Evolutionary conservation across 2,888 invertebrate genomes (phyloP), one percentile per base, ranked within the genome.

Genomic region (Tortrix viridana): DNA sequence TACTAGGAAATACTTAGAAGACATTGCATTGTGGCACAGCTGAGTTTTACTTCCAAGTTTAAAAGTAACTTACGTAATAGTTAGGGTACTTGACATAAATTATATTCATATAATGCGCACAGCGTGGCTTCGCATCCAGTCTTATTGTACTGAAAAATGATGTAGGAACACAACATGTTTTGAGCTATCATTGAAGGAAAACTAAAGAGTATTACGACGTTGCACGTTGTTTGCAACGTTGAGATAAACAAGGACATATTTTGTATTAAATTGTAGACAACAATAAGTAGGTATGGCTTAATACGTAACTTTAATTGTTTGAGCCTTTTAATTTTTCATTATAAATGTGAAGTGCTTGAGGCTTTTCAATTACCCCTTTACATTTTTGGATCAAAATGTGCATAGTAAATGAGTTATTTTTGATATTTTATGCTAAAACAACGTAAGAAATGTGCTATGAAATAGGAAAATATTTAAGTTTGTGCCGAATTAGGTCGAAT

Each of bases 111-210:
- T 46, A 23, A 47, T 63, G 63, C 41, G 63, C 41, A 53, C 9
- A 41, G 38, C 47, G 19, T 12, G 19, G 23, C 32, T 48, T 73
- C 71, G 73, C 75, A 72, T 71, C 74, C 80, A 82, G 84, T 80
- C 83, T 82, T 83, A 74, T 78, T 18, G 38, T 48, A 58, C 41
- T 48, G 52, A 47, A 62, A 62, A 38, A 50, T 26, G 12, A 32
- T 48, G 41, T 53, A 53, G 57, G 43, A 53, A 57, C 56, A 52
- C 57, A 57, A 57, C 50, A 57, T 53, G 53, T 14, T 57, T 62
- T 53, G 63, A 63, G 58, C 63, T 41, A 53, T 58, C 20, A 53
- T 63, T 26, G 9, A 38, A 26, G 26, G 41, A 46, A 48, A 58
- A 53, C 14, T 16, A 43, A 53, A 23, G 52, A 41, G 23, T 18